A percentile compares a stretch with the other conserved stretches of the same genome.
Evolutionary conservation across 2,113 vertebrate genomes (phyloP).

Genomic region (Phylloscopus whistleri): DNA sequence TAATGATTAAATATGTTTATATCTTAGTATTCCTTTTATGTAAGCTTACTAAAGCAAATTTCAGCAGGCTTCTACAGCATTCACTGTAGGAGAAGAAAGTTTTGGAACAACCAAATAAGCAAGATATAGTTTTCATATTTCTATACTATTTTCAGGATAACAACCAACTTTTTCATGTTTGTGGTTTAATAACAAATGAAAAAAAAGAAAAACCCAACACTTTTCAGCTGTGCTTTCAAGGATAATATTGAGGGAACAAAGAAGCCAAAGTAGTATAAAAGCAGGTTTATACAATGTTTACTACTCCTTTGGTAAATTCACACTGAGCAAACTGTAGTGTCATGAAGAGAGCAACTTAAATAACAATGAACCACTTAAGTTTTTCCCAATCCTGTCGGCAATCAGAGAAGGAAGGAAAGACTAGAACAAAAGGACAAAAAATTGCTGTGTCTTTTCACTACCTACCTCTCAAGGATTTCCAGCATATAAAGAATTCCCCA

Average conservation of each 20-base stretch:
- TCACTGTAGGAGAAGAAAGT: neutral
- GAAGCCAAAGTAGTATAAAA: neutral
- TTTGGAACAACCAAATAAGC: neutral
- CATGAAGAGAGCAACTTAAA: neutral
- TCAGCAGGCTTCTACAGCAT: neutral
- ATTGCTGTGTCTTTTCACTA: neutral
- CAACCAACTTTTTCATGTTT: neutral
- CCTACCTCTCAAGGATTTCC: neutral
- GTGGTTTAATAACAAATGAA: neutral
- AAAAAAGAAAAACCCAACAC: fast-evolving
- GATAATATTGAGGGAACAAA: neutral
- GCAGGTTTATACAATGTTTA: neutral
- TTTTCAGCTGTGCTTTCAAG: neutral
- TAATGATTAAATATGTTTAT: neutral
- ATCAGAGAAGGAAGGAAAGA: neutral
- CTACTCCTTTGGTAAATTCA: neutral
- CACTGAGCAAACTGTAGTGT: neutral
- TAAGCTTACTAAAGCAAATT: neutral
- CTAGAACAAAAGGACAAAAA: neutral
- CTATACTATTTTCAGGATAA: neutral
- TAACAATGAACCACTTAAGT: neutral
- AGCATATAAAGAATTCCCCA: neutral
- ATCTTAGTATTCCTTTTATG: neutral
- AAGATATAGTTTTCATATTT: neutral
- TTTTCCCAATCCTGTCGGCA: neutral